Percentiles rank a stretch among this genome's conserved stretches.
Evolutionary conservation across 2,113 vertebrate genomes (phyloP).

Genomic region (Bambusicola thoracicus): DNA sequence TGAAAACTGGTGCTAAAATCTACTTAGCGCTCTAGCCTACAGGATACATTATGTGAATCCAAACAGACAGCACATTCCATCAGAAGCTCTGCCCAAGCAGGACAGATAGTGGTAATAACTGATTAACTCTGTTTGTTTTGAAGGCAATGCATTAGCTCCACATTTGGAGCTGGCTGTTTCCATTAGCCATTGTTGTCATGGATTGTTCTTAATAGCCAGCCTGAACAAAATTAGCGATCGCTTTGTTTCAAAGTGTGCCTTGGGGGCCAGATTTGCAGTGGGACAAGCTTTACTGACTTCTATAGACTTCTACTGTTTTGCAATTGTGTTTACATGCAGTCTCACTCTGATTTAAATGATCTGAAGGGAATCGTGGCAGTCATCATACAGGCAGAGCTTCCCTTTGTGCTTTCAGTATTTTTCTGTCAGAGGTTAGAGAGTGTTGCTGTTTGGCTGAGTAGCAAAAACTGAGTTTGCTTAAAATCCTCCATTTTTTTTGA

Average conservation of each 20-base stretch:
- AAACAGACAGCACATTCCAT: not conserved
- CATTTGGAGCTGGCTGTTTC: not conserved
- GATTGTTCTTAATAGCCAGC: slow-evolving; percentile 16
- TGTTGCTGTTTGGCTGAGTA: not conserved
- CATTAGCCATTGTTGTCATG: slow-evolving; percentile 17
- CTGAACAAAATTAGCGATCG: not conserved
- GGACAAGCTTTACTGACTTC: not conserved
- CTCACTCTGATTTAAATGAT: slow-evolving; percentile 40
- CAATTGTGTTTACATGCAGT: slow-evolving; percentile 19
- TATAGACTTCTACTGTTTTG: not conserved
- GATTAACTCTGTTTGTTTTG: not conserved
- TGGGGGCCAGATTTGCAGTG: not conserved
- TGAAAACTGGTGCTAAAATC: not conserved
- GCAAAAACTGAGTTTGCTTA: not conserved
- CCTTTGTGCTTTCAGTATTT: not conserved
- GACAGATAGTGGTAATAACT: not conserved
- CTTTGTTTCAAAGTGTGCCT: slow-evolving; percentile 12
- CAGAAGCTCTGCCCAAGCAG: not conserved
- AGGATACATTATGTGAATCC: not conserved
- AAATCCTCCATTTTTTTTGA: not conserved
- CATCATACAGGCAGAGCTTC: not conserved
- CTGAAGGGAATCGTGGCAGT: slow-evolving; percentile 11
- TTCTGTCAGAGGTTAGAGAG: slow-evolving; percentile 23
- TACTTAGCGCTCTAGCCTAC: not conserved
- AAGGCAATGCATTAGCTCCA: slow-evolving; percentile 9